Base-by-base conservation (phyloP, 2,888 invertebrate genomes). In the Melanostoma scalare region DNA sequence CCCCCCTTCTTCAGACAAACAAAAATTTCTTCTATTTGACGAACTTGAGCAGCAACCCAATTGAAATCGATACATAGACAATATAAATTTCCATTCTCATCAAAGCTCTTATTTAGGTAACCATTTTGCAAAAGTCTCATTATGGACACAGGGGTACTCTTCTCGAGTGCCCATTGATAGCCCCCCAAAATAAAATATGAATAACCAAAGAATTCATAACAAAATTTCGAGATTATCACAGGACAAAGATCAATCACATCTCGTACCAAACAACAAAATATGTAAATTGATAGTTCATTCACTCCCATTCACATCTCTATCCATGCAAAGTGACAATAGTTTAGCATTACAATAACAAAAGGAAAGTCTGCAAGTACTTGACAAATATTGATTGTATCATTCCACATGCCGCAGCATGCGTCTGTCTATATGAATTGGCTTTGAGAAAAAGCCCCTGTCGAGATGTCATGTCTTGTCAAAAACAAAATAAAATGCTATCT, bases 341-440 rank as follows among this genome's bases (percentile, higher is more conserved):
- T 76, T 61, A 76, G 74, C 74, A 53, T 79, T 71, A 67, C 74
- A 60, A 65, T 63, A 63, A 80, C 65, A 84, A 84, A 75, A 71
- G 79, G 79, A 79, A 84, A 84, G 79, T 84, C 79, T 65, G 84
- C 84, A 74, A 84, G 74, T 67, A 79, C 79, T 84, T 84, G 84
- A 84, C 84, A 79, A 84, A 65, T 75, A 79, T 79, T 84, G 84
- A 84, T 84, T 79, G 74, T 84, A 84, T 84, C 84, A 75, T 38
- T 63, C n/a, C 58, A 36, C 58, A 60, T 71, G 67, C n/a, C 35
- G 74, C 52, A 61, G 69, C 35, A 33, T 44, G 9, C 8, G 65
- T 31, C 48, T 48, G 63, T 65, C 56, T 53, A 10, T 52, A 10
- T 71, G 56, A 71, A 55, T 77, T 58, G 63, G 52, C 50, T 48